Base-by-base conservation (phyloP, 2,888 invertebrate species). In the Rhagonycha fulva region DNA sequence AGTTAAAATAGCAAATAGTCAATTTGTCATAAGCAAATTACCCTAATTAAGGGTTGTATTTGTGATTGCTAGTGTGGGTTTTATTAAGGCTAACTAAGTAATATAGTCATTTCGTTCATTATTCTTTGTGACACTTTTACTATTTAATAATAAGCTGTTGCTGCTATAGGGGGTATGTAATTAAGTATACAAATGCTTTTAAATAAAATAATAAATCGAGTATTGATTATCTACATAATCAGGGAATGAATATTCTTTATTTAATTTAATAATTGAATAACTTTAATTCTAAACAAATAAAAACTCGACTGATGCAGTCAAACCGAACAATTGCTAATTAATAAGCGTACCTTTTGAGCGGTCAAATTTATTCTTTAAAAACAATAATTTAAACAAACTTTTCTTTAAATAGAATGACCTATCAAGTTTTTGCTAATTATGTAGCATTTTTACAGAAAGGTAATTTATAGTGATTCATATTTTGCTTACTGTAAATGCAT, bases 61-160 rank as follows among this genome's bases (percentile, higher is more conserved):
- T 71, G 71, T 71, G 74, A 69, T 76, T 72, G 76, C 74, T 78
- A 62, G 73, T 71, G 26, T 47, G 47, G n/a, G n/a, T 47, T 72
- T 69, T 70, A 47, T 62, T 60, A 76, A 72, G 47, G 26, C 69
- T 62, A 47, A 68, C 74, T 74, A 76, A 76, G 78, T 78, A 76
- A 78, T 78, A 78, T 74, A 78, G 78, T 78, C 78, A 78, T 78
- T 78, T 78, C 26, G 67, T 69, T 32, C 70, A 73, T 72, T 74
- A 76, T 66, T 69, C 60, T 62, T 68, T n/a, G 60, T 72, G 76
- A 68, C 67, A 68, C 61, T 23, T 68, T 77, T 77, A 77, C 70
- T 72, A 62, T 70, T 61, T 70, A 61, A 19, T 14, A 47, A 19
- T 28, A 68, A 68, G 30, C 68, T 68, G 26, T 60, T 61, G 70